These are phyloP conservation scores for Scatophagus argus DNA, from an alignment of 2,113 vertebrate species.

Conservation along the genomic window DNA sequence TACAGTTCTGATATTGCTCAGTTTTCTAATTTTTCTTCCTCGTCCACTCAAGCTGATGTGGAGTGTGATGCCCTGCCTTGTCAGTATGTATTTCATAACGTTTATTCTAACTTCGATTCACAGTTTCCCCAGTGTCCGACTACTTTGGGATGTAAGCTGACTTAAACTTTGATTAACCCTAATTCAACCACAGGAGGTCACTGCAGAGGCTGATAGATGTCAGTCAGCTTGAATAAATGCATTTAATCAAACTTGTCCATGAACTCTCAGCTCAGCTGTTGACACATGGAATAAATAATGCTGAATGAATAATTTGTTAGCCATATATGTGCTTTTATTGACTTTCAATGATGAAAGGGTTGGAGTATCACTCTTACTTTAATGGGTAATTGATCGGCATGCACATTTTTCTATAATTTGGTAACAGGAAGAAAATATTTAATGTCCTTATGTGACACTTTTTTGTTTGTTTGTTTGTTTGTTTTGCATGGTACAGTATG, in stretches of 20 bases:
- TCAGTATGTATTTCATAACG: slow-evolving; percentile 39
- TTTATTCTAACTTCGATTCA: slow-evolving; percentile 45
- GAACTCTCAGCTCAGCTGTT: slow-evolving; percentile 13
- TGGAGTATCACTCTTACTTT: neutral
- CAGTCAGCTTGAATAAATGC: slow-evolving; percentile 29
- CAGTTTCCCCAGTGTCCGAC: slow-evolving; percentile 25
- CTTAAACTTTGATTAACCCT: slow-evolving; percentile 65
- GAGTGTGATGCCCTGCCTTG: slow-evolving; percentile 3
- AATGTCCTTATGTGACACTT: neutral
- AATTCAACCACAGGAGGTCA: slow-evolving; percentile 39
- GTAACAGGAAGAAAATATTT: neutral
- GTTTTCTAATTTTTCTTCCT: slow-evolving; percentile 4
- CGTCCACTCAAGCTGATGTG: slow-evolving; percentile 2
- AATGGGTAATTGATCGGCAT: neutral
- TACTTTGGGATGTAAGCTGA: slow-evolving; percentile 46
- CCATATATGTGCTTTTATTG: neutral
- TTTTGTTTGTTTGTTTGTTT: too few species aligned
- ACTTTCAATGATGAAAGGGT: neutral
- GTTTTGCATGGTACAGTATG: neutral
- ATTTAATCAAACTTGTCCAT: slow-evolving; percentile 17
- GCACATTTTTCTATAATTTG: neutral
- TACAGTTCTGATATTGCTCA: slow-evolving; percentile 12
- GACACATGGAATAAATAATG: slow-evolving; percentile 13
- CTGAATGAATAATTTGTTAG: neutral
- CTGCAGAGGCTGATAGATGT: slow-evolving; percentile 6